These are phyloP conservation scores for Himalopsyche anomala DNA, from an alignment of 2,888 invertebrate species.

Conservation along the genomic window DNA sequence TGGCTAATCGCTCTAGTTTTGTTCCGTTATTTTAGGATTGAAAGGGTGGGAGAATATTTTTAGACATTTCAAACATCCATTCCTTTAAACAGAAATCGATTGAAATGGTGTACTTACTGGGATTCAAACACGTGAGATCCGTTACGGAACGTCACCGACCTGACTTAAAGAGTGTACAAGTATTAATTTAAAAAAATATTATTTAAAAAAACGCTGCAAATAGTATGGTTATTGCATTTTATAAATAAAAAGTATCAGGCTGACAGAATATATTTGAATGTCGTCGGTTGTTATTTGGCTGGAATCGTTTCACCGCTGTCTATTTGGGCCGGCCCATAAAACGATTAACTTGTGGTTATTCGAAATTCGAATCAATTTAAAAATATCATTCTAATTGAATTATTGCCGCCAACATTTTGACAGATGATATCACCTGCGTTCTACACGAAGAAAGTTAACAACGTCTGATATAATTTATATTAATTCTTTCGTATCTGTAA, in stretches of 20 bases:
- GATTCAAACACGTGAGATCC: no score
- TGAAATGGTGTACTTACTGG: no score
- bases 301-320: background rate
- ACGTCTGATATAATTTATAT: background rate
- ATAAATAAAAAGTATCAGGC: constrained; percentile 7
- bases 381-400: constrained; percentile 10
- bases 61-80: no score
- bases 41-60: no score
- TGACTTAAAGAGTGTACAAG: no score
- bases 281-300: background rate
- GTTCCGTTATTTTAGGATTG: no score
- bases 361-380: constrained; percentile 7
- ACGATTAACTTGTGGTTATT: constrained; percentile 22
- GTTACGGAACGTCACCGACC: no score
- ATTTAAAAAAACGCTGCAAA: no score
- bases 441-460: background rate
- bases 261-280: background rate
- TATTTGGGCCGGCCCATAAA: constrained; percentile 4
- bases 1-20: no score
- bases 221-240: no score
- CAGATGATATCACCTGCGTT: background rate
- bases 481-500: background rate
- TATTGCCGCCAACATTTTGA: background rate
- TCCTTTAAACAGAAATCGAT: no score
- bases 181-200: no score